A percentile compares a stretch with the other conserved stretches of the same genome.
Conservation (phyloP, 2,113 vertebrate genomes). For the Nibea coibor region DNA sequence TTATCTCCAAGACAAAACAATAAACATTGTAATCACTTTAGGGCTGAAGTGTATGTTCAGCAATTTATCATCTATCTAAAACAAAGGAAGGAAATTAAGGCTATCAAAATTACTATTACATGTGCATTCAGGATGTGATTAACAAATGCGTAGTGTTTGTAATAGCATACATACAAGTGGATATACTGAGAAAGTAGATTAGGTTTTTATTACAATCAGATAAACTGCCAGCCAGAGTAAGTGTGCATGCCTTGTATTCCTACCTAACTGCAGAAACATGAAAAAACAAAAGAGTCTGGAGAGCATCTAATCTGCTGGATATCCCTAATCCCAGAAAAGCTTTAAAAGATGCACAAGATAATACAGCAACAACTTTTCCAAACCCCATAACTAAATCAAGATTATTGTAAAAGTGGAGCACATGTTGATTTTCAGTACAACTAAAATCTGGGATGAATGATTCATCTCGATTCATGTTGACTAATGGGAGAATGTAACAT, state of each 20-base stretch:
- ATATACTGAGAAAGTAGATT: not conserved
- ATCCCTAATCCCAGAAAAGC: conserved; percentile 20
- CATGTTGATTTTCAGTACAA: not conserved
- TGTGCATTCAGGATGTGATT: no score
- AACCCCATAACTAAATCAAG: not conserved
- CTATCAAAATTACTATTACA: no score
- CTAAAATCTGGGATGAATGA: conserved; percentile 26
- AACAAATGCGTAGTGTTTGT: no score
- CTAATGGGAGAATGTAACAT: conserved; percentile 18
- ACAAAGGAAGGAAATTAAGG: no score
- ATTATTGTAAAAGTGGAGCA: not conserved
- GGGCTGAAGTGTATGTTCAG: no score
- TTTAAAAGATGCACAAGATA: not conserved
- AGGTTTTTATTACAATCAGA: not conserved
- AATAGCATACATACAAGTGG: no score
- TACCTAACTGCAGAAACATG: not conserved
- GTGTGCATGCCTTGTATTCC: not conserved
- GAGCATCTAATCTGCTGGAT: not conserved
- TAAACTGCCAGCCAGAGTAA: not conserved
- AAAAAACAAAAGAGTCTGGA: not conserved
- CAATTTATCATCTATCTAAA: no score
- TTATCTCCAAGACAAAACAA: no score
- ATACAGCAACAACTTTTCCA: not conserved
- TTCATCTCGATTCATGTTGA: conserved; percentile 28
- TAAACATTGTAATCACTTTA: no score